Conservation (phyloP, 1,140 invertebrate species). For the Riptortus pedestris region DNA sequence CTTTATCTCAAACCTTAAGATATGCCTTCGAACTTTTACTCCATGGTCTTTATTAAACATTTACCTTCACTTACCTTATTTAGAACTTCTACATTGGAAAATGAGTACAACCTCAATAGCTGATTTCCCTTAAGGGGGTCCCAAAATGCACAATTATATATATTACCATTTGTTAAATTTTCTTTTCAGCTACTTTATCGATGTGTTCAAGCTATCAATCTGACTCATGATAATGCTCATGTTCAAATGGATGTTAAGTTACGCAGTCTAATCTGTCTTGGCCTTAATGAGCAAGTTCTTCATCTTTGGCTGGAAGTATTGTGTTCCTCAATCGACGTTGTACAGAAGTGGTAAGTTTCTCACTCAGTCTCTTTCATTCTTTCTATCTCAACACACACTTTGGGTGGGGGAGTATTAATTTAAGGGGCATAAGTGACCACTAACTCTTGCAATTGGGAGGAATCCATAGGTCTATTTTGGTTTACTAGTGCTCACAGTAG, state of each 20-base stretch:
- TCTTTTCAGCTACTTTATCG: constrained; percentile 66
- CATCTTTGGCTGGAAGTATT: constrained; percentile 97
- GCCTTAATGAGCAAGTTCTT: constrained; percentile 89
- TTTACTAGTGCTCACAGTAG: too few relatives aligned
- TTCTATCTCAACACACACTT: background rate
- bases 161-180: too few relatives aligned
- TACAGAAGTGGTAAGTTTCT: constrained; percentile 85
- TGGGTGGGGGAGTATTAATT: constrained; percentile 1
- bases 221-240: constrained; percentile 88
- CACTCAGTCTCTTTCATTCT: background rate
- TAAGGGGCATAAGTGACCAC: background rate
- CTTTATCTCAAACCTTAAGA: too few relatives aligned
- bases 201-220: constrained; percentile 91
- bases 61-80: too few relatives aligned
- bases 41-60: too few relatives aligned
- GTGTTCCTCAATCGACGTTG: constrained; percentile 87
- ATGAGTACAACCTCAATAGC: too few relatives aligned
- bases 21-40: too few relatives aligned
- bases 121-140: too few relatives aligned
- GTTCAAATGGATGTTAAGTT: constrained; percentile 98
- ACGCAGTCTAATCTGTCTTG: constrained; percentile 86
- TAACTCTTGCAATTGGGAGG: too few relatives aligned
- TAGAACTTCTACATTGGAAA: too few relatives aligned
- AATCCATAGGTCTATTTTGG: too few relatives aligned
- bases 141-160: too few relatives aligned